Percentiles rank a stretch among this genome's conserved stretches.
Conservation (phyloP, 2,888 invertebrate species). For the Hypolimnas misippus region DNA sequence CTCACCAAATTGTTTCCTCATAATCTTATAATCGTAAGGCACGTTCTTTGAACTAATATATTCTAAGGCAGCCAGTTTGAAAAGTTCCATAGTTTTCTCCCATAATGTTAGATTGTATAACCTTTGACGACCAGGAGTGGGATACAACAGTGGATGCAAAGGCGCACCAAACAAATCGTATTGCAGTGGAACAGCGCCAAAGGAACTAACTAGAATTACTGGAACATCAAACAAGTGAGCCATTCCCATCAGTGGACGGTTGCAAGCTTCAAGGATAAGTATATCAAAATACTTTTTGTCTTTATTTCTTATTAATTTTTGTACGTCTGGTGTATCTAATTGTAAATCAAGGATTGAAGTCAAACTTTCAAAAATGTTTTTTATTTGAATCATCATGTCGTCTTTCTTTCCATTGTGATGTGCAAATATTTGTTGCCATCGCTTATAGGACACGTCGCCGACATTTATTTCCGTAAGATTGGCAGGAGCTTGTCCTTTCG, state of each 20-base stretch:
- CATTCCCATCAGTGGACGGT: slow-evolving; percentile 47
- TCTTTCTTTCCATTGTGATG: slow-evolving; percentile 29
- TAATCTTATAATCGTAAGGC: slow-evolving; percentile 35
- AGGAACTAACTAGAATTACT: slow-evolving; percentile 56
- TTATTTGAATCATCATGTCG: slow-evolving; percentile 35
- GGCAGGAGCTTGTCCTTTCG: slow-evolving; percentile 53
- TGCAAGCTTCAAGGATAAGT: slow-evolving; percentile 54
- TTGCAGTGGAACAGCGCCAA: slow-evolving; percentile 45
- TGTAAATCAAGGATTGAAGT: slow-evolving; percentile 40
- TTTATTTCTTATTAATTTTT: slow-evolving; percentile 36
- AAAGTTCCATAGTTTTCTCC: slow-evolving; percentile 51
- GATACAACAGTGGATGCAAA: slow-evolving; percentile 47
- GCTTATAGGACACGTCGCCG: slow-evolving; percentile 56
- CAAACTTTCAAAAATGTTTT: slow-evolving; percentile 18
- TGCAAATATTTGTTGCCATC: slow-evolving; percentile 41
- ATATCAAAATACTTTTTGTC: slow-evolving; percentile 52
- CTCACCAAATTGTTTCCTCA: slow-evolving; percentile 46
- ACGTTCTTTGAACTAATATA: slow-evolving; percentile 21
- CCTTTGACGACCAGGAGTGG: slow-evolving; percentile 39
- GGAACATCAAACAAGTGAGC: slow-evolving; percentile 58
- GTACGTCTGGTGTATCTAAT: slow-evolving; percentile 38
- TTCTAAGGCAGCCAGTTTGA: slow-evolving; percentile 30
- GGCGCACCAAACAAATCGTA: slow-evolving; percentile 47
- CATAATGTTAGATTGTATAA: slow-evolving; percentile 47
- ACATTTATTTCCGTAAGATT: slow-evolving; percentile 62